Base-by-base conservation (phyloP, 2,888 invertebrate genomes). In the Polyommatus icarus region DNA sequence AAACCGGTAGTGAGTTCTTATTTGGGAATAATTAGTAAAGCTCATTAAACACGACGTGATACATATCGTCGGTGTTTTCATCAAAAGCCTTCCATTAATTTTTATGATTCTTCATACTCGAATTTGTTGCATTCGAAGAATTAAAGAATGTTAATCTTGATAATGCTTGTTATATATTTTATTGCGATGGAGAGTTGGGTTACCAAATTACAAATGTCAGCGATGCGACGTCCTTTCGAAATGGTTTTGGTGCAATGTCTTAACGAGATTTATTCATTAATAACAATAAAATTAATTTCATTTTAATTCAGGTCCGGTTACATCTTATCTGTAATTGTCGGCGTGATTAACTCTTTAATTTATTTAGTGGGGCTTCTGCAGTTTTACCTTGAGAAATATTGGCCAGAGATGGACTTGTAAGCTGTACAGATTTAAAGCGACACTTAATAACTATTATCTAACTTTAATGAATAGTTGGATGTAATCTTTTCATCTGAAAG, bases 111-210 rank as follows among this genome's bases (percentile, higher is more conserved):
- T 46, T 54, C 32, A 46, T 75, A 50, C 75, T 75, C 12, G 18
- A 54, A 24, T 75, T 50, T 54, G 24, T 54, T 75, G 54, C 50
- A 54, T 75, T 75, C 50, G 46, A 75, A 50, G 50, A 54, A 75
- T 75, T 75, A 46, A 67, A 46, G 40, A 75, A 54, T 75, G 29
- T 75, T 29, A 75, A 75, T 75, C 75, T 75, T 75, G 50, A 75
- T 75, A 75, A 75, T 54, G 18, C 20, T 75, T 54, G 75, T 75
- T 75, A 75, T 24, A 75, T 75, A 75, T 75, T 75, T 75, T 75
- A 50, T 50, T 73, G 50, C 46, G 46, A 72, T 5, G n/a, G 40
- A 50, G 73, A 73, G 46, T 46, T 73, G 73, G 73, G 73, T 73
- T 73, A 75, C 24, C 75, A 75, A 54, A 75, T 73, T 50, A 73